Evolutionary conservation across 1,140 invertebrate genomes (phyloP).

Genomic region (Streblospio benedicti): DNA sequence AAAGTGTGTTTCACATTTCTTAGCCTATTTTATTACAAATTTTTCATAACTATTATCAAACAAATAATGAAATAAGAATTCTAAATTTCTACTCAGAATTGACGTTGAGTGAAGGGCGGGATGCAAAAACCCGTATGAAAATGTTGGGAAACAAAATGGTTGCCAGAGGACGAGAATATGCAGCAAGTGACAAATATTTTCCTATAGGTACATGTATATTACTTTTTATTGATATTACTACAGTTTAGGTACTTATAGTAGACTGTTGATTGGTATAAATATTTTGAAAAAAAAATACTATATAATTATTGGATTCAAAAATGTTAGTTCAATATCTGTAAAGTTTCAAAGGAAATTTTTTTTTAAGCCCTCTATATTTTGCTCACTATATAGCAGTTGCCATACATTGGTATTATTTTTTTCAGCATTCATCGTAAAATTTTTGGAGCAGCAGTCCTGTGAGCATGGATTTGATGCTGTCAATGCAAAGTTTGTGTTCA

Average conservation of each 20-base stretch:
- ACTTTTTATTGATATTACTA: constrained; percentile 1
- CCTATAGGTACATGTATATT: constrained; percentile 47
- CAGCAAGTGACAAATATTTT: constrained; percentile 50
- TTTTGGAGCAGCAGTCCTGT: constrained; percentile 44
- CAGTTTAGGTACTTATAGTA: not conserved
- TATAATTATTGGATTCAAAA: no score
- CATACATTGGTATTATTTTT: no score
- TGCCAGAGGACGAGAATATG: constrained; percentile 46
- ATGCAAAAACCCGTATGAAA: constrained; percentile 27
- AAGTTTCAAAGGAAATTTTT: no score
- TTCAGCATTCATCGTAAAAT: constrained; percentile 49
- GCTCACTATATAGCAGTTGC: no score
- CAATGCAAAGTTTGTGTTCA: constrained; percentile 44
- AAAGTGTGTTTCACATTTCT: no score
- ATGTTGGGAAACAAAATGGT: constrained; percentile 47
- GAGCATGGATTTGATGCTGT: constrained; percentile 33
- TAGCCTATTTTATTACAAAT: no score
- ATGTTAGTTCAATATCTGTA: no score
- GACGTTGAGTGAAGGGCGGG: not conserved
- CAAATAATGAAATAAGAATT: no score
- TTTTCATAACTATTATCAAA: no score
- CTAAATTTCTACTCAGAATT: not conserved
- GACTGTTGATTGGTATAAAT: no score
- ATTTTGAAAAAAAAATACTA: no score
- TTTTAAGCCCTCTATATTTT: no score